A percentile compares a stretch with the other conserved stretches of the same genome.
phyloP scores from a whole-genome alignment of 2,797 vertebrate species.

The Sebastes diploproa region DNA sequence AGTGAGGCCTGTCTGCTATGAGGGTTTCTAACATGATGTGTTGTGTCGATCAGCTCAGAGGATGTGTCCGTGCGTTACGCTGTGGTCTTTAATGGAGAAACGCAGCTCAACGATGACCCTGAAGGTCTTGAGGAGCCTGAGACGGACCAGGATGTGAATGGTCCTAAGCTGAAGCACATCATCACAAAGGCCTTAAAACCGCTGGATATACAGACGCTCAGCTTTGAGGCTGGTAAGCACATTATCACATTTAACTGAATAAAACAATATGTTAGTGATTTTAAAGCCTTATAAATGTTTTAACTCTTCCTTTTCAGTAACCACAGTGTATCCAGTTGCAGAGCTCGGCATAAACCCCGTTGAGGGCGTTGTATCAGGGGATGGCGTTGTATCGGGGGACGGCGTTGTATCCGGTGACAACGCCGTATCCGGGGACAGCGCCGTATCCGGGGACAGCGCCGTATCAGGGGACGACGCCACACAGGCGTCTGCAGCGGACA shows the following conservation, averaged over 20 bases:
- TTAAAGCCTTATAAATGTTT: neutral
- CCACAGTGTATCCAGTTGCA: constrained; percentile 55
- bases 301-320: constrained; percentile 53
- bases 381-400: neutral
- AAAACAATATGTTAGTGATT: neutral
- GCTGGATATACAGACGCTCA: constrained; percentile 86
- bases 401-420: neutral
- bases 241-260: neutral
- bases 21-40: constrained; percentile 29
- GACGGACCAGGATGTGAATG: constrained; percentile 52
- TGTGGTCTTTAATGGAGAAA: constrained; percentile 88
- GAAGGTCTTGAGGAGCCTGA: constrained; percentile 37
- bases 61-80: constrained; percentile 84
- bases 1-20: neutral
- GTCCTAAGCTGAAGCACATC: constrained; percentile 85
- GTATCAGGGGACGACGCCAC: neutral
- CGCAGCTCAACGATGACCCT: constrained; percentile 81
- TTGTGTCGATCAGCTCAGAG: constrained; percentile 80
- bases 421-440: neutral
- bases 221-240: constrained; percentile 81
- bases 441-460: neutral
- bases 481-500: neutral
- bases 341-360: constrained; percentile 36
- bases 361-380: neutral
- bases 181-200: constrained; percentile 86